Conservation (phyloP, 2,113 vertebrate genomes). For the Sturnira hondurensis region DNA sequence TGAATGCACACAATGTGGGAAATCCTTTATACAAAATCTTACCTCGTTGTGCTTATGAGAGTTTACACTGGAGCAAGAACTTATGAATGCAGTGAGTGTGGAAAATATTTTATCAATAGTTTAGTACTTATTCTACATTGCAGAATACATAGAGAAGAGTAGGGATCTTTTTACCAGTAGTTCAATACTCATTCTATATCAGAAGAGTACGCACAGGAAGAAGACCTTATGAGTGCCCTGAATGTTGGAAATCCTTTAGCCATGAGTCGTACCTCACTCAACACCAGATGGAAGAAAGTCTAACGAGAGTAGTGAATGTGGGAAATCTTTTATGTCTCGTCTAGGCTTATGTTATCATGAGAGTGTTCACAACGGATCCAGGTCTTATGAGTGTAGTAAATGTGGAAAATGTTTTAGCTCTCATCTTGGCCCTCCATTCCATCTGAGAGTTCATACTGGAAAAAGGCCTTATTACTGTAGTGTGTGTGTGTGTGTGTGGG, state of each 20-base stretch:
- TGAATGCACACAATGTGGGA: slow-evolving; percentile 24
- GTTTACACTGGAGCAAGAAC: too few species aligned
- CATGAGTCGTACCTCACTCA: background rate
- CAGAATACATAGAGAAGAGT: too few species aligned
- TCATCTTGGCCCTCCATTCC: background rate
- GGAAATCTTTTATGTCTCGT: background rate
- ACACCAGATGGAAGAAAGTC: background rate
- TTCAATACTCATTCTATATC: slow-evolving; percentile 25
- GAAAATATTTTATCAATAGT: too few species aligned
- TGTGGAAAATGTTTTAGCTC: background rate
- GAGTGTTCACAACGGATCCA: too few species aligned
- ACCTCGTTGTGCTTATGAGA: background rate
- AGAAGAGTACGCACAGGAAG: background rate
- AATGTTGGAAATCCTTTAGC: slow-evolving; percentile 19
- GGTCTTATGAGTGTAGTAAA: background rate
- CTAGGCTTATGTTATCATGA: background rate
- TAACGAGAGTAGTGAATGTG: background rate
- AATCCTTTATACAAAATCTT: background rate
- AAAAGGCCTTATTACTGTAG: background rate
- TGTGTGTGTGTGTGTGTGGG: too few species aligned
- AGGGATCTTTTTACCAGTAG: background rate
- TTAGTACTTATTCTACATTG: too few species aligned
- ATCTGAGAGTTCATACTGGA: background rate
- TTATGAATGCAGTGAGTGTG: too few species aligned
- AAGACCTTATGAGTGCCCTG: background rate